Evolutionary conservation across 2,888 invertebrate genomes (phyloP).

Genomic region (Phania funesta): DNA sequence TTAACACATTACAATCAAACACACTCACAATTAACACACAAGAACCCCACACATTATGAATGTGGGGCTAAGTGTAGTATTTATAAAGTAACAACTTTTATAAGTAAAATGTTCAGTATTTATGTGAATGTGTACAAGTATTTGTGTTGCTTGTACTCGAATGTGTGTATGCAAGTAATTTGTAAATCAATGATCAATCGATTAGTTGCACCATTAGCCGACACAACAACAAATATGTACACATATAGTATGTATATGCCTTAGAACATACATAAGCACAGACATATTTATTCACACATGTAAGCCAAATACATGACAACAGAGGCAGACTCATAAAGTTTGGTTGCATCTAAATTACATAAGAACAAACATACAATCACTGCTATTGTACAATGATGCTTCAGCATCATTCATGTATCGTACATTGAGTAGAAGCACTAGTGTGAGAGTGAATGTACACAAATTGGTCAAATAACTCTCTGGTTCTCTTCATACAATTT

Average conservation of each 20-base stretch:
- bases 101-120: slow-evolving; percentile 33
- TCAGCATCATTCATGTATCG: background rate
- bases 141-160: slow-evolving; percentile 19
- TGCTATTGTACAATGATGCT: background rate
- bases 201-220: slow-evolving; percentile 69
- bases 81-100: slow-evolving; percentile 40
- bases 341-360: slow-evolving; percentile 7
- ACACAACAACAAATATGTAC: slow-evolving; percentile 13
- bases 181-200: slow-evolving; percentile 69
- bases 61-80: slow-evolving; percentile 10
- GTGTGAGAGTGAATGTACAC: slow-evolving; percentile 29
- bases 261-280: background rate
- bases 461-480: slow-evolving; percentile 8
- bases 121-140: slow-evolving; percentile 1
- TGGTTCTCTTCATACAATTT: slow-evolving; percentile 5
- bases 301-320: slow-evolving; percentile 31
- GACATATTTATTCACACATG: background rate
- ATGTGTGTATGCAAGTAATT: slow-evolving; percentile 53
- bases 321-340: slow-evolving; percentile 25
- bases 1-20: slow-evolving; percentile 32
- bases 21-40: slow-evolving; percentile 2
- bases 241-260: background rate
- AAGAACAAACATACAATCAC: slow-evolving; percentile 13
- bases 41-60: slow-evolving; percentile 5
- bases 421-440: background rate